These are phyloP conservation scores for Cryptoblepharus egeriae DNA, from an alignment of 2,797 vertebrate species.

Conservation along the genomic window DNA sequence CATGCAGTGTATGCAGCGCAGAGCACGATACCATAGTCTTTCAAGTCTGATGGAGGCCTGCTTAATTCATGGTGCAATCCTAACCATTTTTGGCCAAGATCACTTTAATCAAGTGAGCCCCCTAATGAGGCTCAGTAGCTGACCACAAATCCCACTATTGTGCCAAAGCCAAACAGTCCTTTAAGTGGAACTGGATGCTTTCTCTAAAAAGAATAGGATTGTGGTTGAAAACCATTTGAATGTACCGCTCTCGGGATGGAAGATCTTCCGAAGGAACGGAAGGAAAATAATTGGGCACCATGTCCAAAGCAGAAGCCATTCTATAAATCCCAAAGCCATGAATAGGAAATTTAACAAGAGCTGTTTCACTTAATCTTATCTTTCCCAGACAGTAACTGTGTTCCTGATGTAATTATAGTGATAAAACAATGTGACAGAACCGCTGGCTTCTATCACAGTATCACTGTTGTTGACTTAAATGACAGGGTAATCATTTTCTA, in stretches of 20 bases:
- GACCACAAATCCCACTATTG: too few species aligned
- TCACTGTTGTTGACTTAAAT: slow-evolving; percentile 78
- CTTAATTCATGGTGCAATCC: too few species aligned
- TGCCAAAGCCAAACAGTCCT: too few species aligned
- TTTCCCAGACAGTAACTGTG: slow-evolving; percentile 77
- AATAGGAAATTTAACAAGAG: slow-evolving; percentile 71
- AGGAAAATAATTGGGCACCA: slow-evolving; percentile 71
- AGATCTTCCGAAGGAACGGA: slow-evolving; percentile 62
- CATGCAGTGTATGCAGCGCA: too few species aligned
- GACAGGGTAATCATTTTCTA: slow-evolving; percentile 80
- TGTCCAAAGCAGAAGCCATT: slow-evolving; percentile 72
- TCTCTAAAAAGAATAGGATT: not conserved
- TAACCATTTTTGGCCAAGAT: too few species aligned
- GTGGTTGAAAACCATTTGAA: not conserved
- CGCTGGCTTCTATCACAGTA: slow-evolving; percentile 76
- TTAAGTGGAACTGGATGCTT: not conserved
- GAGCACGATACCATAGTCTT: too few species aligned
- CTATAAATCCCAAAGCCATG: slow-evolving; percentile 72
- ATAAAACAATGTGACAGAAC: slow-evolving; percentile 81
- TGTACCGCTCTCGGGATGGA: slow-evolving; percentile 53
- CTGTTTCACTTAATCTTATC: slow-evolving; percentile 77
- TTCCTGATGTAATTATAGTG: slow-evolving; percentile 81
- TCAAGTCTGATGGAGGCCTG: too few species aligned
- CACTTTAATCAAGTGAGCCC: too few species aligned
- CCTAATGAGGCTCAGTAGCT: too few species aligned